Evolutionary conservation across 2,888 invertebrate species (phyloP).

Genomic region (Lymantria dispar): DNA sequence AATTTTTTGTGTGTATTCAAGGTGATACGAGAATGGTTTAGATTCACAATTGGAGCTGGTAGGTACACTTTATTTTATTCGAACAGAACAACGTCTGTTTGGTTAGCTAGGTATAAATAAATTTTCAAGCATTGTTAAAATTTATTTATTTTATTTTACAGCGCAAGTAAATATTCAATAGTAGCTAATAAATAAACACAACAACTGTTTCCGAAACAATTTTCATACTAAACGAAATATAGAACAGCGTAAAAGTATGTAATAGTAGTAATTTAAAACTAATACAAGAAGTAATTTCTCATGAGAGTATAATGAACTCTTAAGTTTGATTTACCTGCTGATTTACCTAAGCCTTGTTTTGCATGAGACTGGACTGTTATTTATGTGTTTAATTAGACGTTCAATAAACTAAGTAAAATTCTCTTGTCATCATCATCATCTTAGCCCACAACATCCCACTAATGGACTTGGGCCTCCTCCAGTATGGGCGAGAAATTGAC

Average conservation of each 20-base stretch:
- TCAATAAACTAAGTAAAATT: too few species aligned
- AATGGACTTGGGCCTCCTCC: too few species aligned
- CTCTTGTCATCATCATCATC: too few species aligned
- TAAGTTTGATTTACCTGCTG: neutral
- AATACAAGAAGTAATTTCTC: neutral
- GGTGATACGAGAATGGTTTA: too few species aligned
- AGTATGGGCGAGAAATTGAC: too few species aligned
- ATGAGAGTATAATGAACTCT: neutral
- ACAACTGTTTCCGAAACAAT: neutral
- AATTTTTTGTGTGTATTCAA: too few species aligned
- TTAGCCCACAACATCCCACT: too few species aligned
- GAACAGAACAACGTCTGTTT: too few species aligned
- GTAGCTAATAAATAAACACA: neutral
- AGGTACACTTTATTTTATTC: too few species aligned
- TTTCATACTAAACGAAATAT: neutral
- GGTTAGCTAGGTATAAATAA: too few species aligned
- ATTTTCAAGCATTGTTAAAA: neutral
- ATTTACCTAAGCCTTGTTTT: neutral
- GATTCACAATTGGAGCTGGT: too few species aligned
- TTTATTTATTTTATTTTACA: neutral
- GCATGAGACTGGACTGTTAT: neutral
- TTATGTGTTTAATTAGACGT: too few species aligned
- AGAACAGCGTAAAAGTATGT: neutral
- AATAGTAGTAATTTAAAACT: neutral
- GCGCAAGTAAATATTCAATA: neutral